These are phyloP conservation scores for Sminthurides bifidus DNA, from an alignment of 1,140 invertebrate species.

Conservation along the genomic window DNA sequence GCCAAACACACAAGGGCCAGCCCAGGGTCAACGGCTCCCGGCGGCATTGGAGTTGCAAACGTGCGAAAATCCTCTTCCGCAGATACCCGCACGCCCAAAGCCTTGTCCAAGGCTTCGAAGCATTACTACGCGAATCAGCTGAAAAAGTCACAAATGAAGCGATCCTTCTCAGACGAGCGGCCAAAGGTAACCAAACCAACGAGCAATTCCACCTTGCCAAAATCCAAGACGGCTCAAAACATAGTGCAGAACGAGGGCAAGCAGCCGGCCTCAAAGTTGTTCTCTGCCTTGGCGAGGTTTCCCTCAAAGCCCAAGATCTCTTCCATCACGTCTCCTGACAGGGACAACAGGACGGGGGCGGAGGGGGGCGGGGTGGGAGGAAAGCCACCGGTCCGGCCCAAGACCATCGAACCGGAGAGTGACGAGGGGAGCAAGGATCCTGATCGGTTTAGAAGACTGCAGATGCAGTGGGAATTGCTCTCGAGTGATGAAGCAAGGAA, in stretches of 20 bases:
- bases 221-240: conserved; percentile 30
- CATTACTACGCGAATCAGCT: conserved; percentile 28
- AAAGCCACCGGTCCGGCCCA: no score
- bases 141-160: conserved; percentile 30
- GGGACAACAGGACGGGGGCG: conserved; percentile 22
- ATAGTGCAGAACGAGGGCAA: conserved; percentile 11
- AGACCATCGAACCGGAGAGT: conserved; percentile 5
- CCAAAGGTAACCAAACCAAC: conserved; percentile 12
- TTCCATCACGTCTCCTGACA: conserved; percentile 4
- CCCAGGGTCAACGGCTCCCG: conserved; percentile 39
- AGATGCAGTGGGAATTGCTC: conserved; percentile 76
- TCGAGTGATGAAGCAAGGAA: conserved; percentile 28
- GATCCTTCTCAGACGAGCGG: conserved; percentile 25
- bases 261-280: neutral
- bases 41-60: no score
- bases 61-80: conserved; percentile 43
- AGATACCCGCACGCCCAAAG: conserved; percentile 36
- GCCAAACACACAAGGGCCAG: conserved; percentile 38
- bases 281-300: conserved; percentile 12
- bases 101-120: conserved; percentile 26
- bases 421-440: conserved; percentile 8
- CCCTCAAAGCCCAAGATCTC: conserved; percentile 19
- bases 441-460: conserved; percentile 54
- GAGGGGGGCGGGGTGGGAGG: no score
- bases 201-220: conserved; percentile 18